Evolutionary conservation across 2,888 invertebrate species (phyloP), one percentile per base, ranked within the genome.

Genomic region (Sepiola atlantica): DNA sequence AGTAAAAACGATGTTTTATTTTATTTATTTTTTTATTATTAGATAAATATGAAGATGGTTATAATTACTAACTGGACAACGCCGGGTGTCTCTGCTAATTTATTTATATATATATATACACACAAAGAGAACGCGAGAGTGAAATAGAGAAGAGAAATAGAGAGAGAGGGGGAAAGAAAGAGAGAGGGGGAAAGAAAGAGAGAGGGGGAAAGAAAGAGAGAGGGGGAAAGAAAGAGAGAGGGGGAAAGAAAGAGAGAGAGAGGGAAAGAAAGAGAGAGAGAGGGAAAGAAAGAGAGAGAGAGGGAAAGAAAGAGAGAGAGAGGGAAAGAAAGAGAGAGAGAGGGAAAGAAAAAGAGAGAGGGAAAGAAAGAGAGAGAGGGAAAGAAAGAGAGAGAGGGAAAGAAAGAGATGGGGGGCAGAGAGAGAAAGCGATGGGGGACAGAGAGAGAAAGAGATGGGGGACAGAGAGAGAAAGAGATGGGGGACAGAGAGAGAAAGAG

Each of bases 321-420:
- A 14, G 3, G 10, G 18, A 77, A 1, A 0, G n/a, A 77, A 3
- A n/a, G 16, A n/a, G 14, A n/a, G n/a, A 77, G n/a, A 77, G 1
- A 24, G 28, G 10, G 10, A 4, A 3, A 3, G 24, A 61, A 24
- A 61, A 24, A 24, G 8, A 61, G 28, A 24, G 61, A 61, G 61
- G 4, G 28, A 24, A 10, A 0, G 24, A 10, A 0, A 3, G 24
- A 24, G 28, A 24, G 12, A 28, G 0, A 77, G 14, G 0, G n/a
- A 77, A 1, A 77, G 10, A n/a, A 1, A 28, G 28, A 12, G 24
- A 28, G 28, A 28, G 14, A 28, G 14, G 10, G n/a, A 77, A 10
- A 77, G 28, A 77, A 28, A 77, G 14, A 28, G 8, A 28, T 3
- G 24, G 0, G 14, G 8, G n/a, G n/a, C 2, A 8, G 8, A 0